Evolutionary conservation across 2,113 vertebrate species (phyloP).

Genomic region (Cygnus buccinator): DNA sequence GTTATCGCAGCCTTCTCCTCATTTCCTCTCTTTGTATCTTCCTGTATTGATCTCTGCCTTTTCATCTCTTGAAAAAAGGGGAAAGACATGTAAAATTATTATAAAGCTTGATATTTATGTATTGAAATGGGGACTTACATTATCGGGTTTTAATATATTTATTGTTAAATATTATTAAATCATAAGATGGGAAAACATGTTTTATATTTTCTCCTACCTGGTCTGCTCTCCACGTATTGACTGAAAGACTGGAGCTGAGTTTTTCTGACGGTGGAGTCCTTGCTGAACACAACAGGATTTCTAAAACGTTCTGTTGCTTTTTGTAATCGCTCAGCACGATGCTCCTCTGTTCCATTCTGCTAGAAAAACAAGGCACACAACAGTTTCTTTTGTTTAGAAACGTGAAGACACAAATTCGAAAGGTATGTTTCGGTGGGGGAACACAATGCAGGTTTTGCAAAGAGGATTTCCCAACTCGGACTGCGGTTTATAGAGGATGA

Average conservation of each 20-base stretch:
- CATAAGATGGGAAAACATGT: slow-evolving; percentile 71
- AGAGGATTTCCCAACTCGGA: background rate
- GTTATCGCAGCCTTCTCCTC: slow-evolving; percentile 87
- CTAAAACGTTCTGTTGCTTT: slow-evolving; percentile 90
- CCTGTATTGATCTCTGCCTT: slow-evolving; percentile 94
- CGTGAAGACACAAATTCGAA: background rate
- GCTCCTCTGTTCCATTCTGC: slow-evolving; percentile 90
- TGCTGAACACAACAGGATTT: slow-evolving; percentile 93
- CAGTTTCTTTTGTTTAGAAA: slow-evolving; percentile 60
- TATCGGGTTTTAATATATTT: slow-evolving; percentile 72
- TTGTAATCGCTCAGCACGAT: slow-evolving; percentile 88
- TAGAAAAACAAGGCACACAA: slow-evolving; percentile 64
- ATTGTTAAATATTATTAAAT: slow-evolving; percentile 75
- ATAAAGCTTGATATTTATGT: slow-evolving; percentile 84
- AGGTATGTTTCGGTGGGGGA: slow-evolving; percentile 50
- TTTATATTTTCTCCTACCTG: slow-evolving; percentile 85
- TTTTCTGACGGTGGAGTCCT: slow-evolving; percentile 93
- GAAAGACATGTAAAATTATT: slow-evolving; percentile 84
- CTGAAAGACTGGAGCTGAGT: slow-evolving; percentile 98
- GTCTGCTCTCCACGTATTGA: slow-evolving; percentile 94
- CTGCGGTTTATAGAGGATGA: background rate
- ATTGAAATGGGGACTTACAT: slow-evolving; percentile 79
- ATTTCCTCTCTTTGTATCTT: slow-evolving; percentile 90
- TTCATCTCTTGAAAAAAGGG: slow-evolving; percentile 90
- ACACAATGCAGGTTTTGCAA: slow-evolving; percentile 1